Conservation (phyloP, 2,113 vertebrate species). For the Brachyhypopomus gauderio region DNA sequence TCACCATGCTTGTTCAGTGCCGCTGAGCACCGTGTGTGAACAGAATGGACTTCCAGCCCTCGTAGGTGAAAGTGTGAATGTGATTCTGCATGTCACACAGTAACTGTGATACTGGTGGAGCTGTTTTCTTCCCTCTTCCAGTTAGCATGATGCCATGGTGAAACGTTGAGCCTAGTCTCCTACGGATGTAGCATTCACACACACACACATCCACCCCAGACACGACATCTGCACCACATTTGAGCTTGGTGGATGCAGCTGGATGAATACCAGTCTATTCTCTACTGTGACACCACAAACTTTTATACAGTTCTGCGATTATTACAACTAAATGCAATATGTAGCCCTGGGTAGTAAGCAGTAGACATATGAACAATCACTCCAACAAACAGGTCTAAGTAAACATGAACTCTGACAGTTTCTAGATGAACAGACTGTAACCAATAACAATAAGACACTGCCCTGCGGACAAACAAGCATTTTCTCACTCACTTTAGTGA, state of each 20-base stretch:
- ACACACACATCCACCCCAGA: no score
- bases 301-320: not conserved
- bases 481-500: conserved; percentile 35
- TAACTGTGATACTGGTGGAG: not conserved
- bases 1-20: not conserved
- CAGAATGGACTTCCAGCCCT: conserved; percentile 69
- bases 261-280: no score
- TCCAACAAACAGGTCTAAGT: not conserved
- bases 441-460: not conserved
- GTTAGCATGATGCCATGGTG: not conserved
- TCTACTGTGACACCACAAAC: not conserved
- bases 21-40: conserved; percentile 61
- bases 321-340: not conserved
- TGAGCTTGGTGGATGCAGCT: no score
- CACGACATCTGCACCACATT: no score
- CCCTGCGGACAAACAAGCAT: conserved; percentile 31
- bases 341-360: not conserved
- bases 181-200: no score
- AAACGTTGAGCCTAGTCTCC: no score
- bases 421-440: not conserved
- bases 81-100: not conserved
- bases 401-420: not conserved
- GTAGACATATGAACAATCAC: no score
- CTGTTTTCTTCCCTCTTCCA: not conserved
- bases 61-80: conserved; percentile 2